phyloP scores from a whole-genome alignment of 2,113 vertebrate species.

The Polypterus bichir region DNA sequence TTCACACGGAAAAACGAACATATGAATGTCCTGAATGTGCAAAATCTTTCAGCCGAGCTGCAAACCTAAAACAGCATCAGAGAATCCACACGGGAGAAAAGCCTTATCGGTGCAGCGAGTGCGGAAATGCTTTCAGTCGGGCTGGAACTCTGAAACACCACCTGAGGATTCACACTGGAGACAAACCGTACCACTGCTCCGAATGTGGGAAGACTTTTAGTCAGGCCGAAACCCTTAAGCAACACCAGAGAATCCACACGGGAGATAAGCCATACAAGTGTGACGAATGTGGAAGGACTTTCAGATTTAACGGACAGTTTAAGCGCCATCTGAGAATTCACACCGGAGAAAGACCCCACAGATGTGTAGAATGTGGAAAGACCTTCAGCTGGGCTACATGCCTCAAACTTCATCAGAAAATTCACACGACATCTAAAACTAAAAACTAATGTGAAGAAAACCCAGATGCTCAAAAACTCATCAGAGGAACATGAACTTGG shows the following conservation, averaged over 20 bases:
- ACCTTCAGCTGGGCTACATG: too few species aligned
- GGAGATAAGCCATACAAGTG: conserved; percentile 48
- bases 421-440: too few species aligned
- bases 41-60: conserved; percentile 34
- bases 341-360: conserved; percentile 34
- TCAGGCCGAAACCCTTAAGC: conserved; percentile 33
- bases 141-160: conserved; percentile 37
- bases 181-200: conserved; percentile 32
- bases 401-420: too few species aligned
- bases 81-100: conserved; percentile 29
- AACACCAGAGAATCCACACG: conserved; percentile 37
- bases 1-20: conserved; percentile 32
- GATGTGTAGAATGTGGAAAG: too few species aligned
- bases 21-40: conserved; percentile 29
- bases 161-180: conserved; percentile 39
- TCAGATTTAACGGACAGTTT: conserved; percentile 52
- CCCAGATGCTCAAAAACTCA: too few species aligned
- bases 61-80: conserved; percentile 33
- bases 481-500: too few species aligned
- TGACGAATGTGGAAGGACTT: conserved; percentile 40
- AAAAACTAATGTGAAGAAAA: too few species aligned
- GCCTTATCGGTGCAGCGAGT: conserved; percentile 30
- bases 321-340: conserved; percentile 45
- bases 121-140: conserved; percentile 50
- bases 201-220: conserved; percentile 38